Base-by-base conservation (phyloP, 2,113 vertebrate species). In the Noturus placidus region DNA sequence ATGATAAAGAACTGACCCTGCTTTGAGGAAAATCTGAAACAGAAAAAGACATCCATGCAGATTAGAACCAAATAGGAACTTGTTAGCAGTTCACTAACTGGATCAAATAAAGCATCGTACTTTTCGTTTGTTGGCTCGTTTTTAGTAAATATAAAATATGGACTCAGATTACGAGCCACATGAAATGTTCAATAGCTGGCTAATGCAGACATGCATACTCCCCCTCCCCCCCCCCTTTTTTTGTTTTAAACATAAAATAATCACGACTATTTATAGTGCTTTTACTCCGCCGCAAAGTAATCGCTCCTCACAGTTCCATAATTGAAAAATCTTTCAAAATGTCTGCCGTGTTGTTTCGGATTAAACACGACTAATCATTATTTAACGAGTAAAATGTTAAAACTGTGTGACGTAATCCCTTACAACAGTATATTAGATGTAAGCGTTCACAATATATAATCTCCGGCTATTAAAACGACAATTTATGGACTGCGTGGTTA, bases 1-100 rank as follows among this genome's bases (percentile, higher is more conserved):
- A 78, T 56, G 79, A 76, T 33, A 46, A 65, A 85, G 42, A 85
- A 70, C 17, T 80, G 59, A 59, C 30, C 19, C n/a, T 38, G 76
- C n/a, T 52, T 74, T 20, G 11, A 85, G 27, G 25, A 38, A 27
- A 46, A 78, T 38, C 33, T 72, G 2, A 10, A 33, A 87, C 27
- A 78, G 52, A 65, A 30, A 30, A 38, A 27, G 27, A 22, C n/a
- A 57, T 2, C 15, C 5, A 10, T 72, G 35, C 15, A 38, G 6
- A 19, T 72, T 20, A 69, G 15, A 35, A 72, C 33, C 22, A 35
- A 38, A 10, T 33, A 67, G 30, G 14, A 69, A 38, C 33, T 72
- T 1, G 11, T 72, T 72, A 72, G 0, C 33, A 72, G 33, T 72
- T 74, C 9, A 10, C 35, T 74, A 17, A 70, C 14, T n/a, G 15